Percentiles rank a stretch among this genome's conserved stretches.
phyloP scores from a whole-genome alignment of 2,113 vertebrate species.

The Actenoides hombroni region DNA sequence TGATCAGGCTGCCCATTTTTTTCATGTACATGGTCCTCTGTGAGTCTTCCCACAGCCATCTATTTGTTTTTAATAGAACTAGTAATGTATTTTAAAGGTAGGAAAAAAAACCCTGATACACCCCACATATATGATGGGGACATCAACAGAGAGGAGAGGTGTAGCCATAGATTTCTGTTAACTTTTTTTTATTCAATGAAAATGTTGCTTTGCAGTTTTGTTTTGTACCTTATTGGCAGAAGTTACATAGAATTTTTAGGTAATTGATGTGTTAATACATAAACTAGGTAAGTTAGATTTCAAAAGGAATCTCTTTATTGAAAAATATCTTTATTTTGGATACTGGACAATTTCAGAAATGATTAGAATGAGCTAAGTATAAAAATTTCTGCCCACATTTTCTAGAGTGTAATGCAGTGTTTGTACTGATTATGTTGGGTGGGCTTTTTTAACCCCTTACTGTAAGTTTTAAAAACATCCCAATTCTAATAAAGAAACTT shows the following conservation, averaged over 20 bases:
- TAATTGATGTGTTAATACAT: not conserved
- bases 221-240: not conserved
- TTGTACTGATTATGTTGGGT: not conserved
- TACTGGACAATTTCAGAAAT: conserved; percentile 4
- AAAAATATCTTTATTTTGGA: not conserved
- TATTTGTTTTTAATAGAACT: not conserved
- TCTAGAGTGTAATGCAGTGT: not conserved
- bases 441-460: conserved; percentile 66
- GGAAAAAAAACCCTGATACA: not conserved
- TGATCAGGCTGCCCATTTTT: not conserved
- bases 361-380: not conserved
- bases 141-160: not conserved
- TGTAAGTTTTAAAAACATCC: not conserved
- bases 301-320: not conserved
- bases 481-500: not conserved
- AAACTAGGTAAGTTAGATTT: not conserved
- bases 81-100: not conserved
- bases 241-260: not conserved
- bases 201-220: not conserved
- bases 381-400: not conserved
- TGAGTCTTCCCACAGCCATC: not conserved
- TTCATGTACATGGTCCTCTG: not conserved
- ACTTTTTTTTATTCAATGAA: not conserved
- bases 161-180: not conserved
- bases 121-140: not conserved